Base-by-base conservation (phyloP, 2,888 invertebrate genomes). In the Cheilosia vulpina region DNA sequence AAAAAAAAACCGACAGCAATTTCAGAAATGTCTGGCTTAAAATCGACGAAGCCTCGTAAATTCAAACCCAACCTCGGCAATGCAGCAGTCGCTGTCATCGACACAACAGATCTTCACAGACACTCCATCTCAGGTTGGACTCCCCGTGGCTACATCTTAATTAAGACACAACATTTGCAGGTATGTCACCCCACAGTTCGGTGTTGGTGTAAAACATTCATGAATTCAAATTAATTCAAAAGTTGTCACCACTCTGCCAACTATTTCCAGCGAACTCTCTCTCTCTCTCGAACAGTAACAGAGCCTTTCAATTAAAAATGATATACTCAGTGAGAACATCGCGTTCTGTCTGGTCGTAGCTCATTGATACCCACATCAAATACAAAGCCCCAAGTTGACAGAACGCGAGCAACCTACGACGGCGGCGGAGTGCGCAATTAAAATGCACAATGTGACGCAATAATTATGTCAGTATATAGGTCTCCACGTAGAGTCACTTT, bases 191-290 rank as follows among this genome's bases (percentile, higher is more conserved):
- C 84, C 65, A 69, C 69, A 55, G 53, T 17, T 11, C 17, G 38
- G 9, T 11, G 3, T n/a, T 15, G 21, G 34, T 24, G 9, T 47
- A 5, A 24, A 11, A 62, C 63, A 75, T 73, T 83, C 62, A 83
- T 73, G 73, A 71, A 84, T 84, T 65, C 60, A 84, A 80, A 79
- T 84, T 47, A 80, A 79, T 71, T 55, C 75, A 58, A 60, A 69
- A 69, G 27, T 17, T 24, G 50, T 50, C 63, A 58, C 58, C 58
- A 15, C 62, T 24, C 24, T 15, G 11, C 2, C 31, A 13, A 43
- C 27, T 2, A 45, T 24, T 13, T 19, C 4, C 2, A 52, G 4
- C 17, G 34, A 45, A 53, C 75, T 68, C 53, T n/a, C n/a, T n/a
- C n/a, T n/a, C n/a, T n/a, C n/a, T n/a, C n/a, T n/a, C n/a, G n/a